Percentiles rank a stretch among this genome's conserved stretches.
phyloP scores from a whole-genome alignment of 2,113 vertebrate genomes.

The Megaceryle maxima region DNA sequence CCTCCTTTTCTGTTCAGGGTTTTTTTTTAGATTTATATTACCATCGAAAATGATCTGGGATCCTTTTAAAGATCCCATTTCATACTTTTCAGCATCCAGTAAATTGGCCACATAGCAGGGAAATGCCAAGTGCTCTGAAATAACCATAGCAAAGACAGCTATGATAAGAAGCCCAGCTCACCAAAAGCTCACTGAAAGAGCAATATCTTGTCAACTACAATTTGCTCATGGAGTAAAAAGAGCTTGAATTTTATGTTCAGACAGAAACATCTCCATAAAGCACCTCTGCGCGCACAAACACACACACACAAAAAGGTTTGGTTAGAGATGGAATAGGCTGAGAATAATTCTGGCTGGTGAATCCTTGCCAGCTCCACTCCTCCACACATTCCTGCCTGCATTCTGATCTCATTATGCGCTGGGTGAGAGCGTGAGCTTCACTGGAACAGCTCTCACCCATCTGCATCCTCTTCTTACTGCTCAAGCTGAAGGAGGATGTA shows the following conservation, averaged over 20 bases:
- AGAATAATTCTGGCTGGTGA: slow-evolving; percentile 57
- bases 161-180: neutral
- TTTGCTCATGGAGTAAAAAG: neutral
- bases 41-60: neutral
- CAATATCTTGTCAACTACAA: neutral
- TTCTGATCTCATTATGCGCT: slow-evolving; percentile 59
- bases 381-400: slow-evolving; percentile 69
- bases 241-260: neutral
- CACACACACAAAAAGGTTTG: neutral
- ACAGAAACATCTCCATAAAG: neutral
- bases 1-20: neutral
- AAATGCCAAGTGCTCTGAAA: slow-evolving; percentile 42
- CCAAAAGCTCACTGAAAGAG: neutral
- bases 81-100: slow-evolving; percentile 3
- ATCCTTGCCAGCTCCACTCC: slow-evolving; percentile 67
- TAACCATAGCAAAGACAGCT: neutral
- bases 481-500: slow-evolving; percentile 6
- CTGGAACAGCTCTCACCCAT: slow-evolving; percentile 63
- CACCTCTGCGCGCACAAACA: neutral
- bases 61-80: slow-evolving; percentile 29
- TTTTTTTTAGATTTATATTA: slow-evolving; percentile 29
- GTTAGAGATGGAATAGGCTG: slow-evolving; percentile 35
- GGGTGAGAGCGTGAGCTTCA: slow-evolving; percentile 19
- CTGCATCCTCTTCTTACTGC: slow-evolving; percentile 52
- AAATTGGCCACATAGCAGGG: slow-evolving; percentile 6